These are phyloP conservation scores for Rhagologus leucostigma DNA, from an alignment of 2,113 vertebrate genomes.

Conservation along the genomic window DNA sequence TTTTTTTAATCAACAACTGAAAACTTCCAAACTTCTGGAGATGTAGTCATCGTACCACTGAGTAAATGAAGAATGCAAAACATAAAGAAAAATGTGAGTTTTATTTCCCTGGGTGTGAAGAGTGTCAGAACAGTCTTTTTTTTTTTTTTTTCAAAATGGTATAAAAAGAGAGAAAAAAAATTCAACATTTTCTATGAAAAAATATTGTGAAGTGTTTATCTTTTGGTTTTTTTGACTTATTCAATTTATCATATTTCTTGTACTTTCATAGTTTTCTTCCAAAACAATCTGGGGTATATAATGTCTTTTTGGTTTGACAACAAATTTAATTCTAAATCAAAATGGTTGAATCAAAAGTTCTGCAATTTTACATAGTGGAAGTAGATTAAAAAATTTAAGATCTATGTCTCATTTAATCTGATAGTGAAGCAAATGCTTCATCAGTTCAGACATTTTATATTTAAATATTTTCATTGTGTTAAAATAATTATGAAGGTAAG, in stretches of 20 bases:
- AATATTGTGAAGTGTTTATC: background rate
- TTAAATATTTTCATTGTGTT: background rate
- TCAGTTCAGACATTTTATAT: background rate
- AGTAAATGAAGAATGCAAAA: background rate
- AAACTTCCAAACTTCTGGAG: background rate
- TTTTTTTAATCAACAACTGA: background rate
- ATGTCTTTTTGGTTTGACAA: background rate
- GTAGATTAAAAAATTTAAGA: background rate
- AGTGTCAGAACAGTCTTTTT: background rate
- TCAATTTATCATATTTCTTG: background rate
- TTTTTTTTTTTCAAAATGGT: background rate
- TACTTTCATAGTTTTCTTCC: background rate
- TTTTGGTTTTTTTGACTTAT: background rate
- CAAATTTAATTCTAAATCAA: background rate
- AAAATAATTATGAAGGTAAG: background rate
- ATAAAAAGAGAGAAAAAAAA: background rate
- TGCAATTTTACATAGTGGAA: background rate
- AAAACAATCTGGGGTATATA: background rate
- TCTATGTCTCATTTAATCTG: background rate
- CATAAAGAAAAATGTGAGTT: background rate
- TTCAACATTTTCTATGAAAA: background rate
- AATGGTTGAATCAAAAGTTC: background rate
- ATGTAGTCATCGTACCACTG: background rate
- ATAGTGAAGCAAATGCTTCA: background rate
- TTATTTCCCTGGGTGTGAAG: background rate